Evolutionary conservation across 2,113 vertebrate genomes (phyloP).

Genomic region (Odobenus rosmarus): DNA sequence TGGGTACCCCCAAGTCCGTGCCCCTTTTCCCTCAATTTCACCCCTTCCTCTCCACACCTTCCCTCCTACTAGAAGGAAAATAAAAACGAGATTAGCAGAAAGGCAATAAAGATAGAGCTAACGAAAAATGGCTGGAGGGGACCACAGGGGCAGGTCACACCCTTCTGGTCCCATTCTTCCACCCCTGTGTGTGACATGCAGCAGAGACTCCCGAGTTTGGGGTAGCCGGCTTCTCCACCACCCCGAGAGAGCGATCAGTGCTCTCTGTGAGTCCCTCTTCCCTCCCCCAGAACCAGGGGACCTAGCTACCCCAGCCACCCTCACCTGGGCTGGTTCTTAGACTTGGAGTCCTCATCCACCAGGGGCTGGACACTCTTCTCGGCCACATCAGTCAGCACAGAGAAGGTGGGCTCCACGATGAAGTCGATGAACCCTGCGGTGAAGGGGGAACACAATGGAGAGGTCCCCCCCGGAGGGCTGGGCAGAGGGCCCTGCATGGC

Average conservation of each 20-base stretch:
- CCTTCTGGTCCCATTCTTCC: not conserved
- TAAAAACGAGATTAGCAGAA: not conserved
- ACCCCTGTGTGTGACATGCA: not conserved
- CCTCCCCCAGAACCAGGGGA: not conserved
- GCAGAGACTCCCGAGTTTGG: not conserved
- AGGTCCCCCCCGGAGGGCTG: not conserved
- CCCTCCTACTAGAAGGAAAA: constrained; percentile 33
- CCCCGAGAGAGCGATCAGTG: not conserved
- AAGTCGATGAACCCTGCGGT: constrained; percentile 95
- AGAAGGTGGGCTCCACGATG: constrained; percentile 97
- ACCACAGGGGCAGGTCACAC: not conserved
- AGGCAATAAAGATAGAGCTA: not conserved
- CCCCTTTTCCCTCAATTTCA: not conserved
- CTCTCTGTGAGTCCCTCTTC: not conserved
- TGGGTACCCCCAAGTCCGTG: not conserved
- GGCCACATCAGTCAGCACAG: constrained; percentile 94
- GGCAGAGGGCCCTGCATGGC: not conserved
- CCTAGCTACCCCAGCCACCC: not conserved
- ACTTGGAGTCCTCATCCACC: constrained; percentile 90
- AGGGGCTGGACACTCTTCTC: constrained; percentile 94
- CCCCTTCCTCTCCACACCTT: not conserved
- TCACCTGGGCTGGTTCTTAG: constrained; percentile 84
- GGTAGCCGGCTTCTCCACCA: not conserved
- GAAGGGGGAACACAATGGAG: not conserved
- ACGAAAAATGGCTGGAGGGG: not conserved